Evolutionary conservation across 2,113 vertebrate genomes (phyloP), one percentile per base, ranked within the genome.

Genomic region (Phrynosoma platyrhinos): DNA sequence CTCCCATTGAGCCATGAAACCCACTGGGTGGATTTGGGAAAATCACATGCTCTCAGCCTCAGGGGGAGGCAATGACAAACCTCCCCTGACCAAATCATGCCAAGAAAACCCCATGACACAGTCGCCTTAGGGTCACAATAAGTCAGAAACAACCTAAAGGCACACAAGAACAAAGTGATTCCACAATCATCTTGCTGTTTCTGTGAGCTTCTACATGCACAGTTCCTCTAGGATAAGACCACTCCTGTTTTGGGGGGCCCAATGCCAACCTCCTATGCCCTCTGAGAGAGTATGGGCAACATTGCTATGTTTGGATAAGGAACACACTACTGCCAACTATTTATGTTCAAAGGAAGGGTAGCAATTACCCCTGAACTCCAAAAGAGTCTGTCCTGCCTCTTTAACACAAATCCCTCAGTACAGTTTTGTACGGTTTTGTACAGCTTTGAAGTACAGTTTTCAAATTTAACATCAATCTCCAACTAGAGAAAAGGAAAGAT

Each of bases 341-440:
- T 76, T 76, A 77, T 47, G 40, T 76, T 88, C 42, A 36, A 76
- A 18, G 76, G 27, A 74, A 77, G n/a, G 64, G 72, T 36, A 78
- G 71, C 78, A 68, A 83, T 83, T 71, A 72, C n/a, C 79, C 77
- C 64, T 58, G 76, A 69, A 55, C 42, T 76, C 79, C 79, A 82
- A 76, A 76, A 52, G 40, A 88, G 55, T 27, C 80, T 68, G 64
- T 77, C 53, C 66, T 55, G 66, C 77, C 85, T 87, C 85, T 82
- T 76, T 83, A 77, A 77, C 9, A 12, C 40, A 20, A 68, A 18
- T 36, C 82, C 58, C 80, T 72, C 58, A 40, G 42, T 40, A n/a
- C 66, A 42, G 58, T 42, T 82, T 64, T 30, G 79, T 47, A 66
- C 23, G 5, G 23, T 18, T 6, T 23, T 20, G 64, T 23, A 55